phyloP scores from a whole-genome alignment of 2,888 invertebrate species.

The Atherix ibis region DNA sequence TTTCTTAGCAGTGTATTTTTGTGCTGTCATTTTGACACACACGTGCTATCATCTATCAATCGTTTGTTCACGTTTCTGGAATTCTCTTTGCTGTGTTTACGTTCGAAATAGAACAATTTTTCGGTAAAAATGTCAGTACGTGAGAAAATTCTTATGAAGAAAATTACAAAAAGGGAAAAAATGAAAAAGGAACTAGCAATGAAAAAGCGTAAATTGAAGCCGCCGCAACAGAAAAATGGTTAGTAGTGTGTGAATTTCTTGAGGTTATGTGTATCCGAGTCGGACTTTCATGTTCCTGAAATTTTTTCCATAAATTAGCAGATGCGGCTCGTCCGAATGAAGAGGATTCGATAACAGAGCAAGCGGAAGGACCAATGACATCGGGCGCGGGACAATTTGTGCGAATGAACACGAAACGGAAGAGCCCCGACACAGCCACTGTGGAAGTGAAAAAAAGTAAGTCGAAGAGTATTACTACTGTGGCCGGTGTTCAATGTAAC shows the following conservation, averaged over 20 bases:
- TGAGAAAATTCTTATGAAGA: conserved; percentile 57
- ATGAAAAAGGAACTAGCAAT: conserved; percentile 46
- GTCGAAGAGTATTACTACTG: conserved; percentile 6
- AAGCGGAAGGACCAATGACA: too few species aligned
- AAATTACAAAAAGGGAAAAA: conserved; percentile 63
- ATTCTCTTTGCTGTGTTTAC: too few species aligned
- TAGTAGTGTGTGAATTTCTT: conserved; percentile 1
- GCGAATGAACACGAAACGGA: conserved; percentile 1
- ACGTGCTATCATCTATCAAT: too few species aligned
- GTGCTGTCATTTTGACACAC: too few species aligned
- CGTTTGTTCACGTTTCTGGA: too few species aligned
- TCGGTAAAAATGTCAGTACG: conserved; percentile 30
- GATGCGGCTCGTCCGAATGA: too few species aligned
- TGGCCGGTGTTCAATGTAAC: conserved; percentile 2
- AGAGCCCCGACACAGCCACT: conserved; percentile 17
- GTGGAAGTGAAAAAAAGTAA: conserved; percentile 15
- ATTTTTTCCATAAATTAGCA: neutral
- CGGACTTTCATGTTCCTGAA: neutral
- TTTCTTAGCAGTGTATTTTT: too few species aligned
- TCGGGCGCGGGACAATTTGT: conserved; percentile 9
- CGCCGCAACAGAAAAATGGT: conserved; percentile 7
- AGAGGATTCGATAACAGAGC: too few species aligned
- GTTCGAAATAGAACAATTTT: too few species aligned
- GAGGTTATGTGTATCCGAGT: neutral
- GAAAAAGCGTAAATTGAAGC: conserved; percentile 42